These are phyloP conservation scores for Bambusicola thoracicus DNA, from an alignment of 2,113 vertebrate species.

Conservation along the genomic window DNA sequence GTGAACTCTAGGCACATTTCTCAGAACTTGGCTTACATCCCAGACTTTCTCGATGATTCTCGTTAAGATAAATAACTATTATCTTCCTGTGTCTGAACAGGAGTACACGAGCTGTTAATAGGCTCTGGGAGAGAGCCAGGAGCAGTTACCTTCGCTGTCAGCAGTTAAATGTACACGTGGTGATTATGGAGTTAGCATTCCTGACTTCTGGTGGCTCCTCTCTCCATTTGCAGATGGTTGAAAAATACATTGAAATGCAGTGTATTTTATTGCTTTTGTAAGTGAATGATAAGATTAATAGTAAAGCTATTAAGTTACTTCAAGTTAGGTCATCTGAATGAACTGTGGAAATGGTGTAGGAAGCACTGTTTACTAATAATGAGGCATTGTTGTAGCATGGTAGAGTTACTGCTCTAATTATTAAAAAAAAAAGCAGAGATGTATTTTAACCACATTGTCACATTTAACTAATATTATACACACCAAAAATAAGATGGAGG, in stretches of 20 bases:
- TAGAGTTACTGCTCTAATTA: background rate
- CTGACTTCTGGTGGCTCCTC: background rate
- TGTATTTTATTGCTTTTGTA: background rate
- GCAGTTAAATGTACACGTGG: background rate
- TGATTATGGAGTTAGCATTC: background rate
- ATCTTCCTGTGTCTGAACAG: background rate
- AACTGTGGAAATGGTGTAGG: background rate
- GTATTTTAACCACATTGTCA: background rate
- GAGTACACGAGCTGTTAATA: conserved; percentile 8
- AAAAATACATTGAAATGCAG: background rate
- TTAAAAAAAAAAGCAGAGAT: background rate
- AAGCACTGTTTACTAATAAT: background rate
- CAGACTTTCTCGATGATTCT: conserved; percentile 54
- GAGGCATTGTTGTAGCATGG: background rate
- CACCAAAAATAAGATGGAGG: background rate
- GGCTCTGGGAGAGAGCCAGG: conserved; percentile 32
- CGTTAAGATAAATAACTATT: conserved; percentile 56
- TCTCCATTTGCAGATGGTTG: background rate
- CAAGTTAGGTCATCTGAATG: background rate
- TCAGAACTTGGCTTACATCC: conserved; percentile 37
- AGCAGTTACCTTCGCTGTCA: background rate
- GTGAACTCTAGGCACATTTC: background rate
- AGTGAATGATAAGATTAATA: background rate
- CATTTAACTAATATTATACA: background rate
- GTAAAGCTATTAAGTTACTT: background rate